Percentiles rank a stretch among this genome's conserved stretches.
Conservation (phyloP, 2,797 vertebrate species). For the Bradypodion pumilum region DNA sequence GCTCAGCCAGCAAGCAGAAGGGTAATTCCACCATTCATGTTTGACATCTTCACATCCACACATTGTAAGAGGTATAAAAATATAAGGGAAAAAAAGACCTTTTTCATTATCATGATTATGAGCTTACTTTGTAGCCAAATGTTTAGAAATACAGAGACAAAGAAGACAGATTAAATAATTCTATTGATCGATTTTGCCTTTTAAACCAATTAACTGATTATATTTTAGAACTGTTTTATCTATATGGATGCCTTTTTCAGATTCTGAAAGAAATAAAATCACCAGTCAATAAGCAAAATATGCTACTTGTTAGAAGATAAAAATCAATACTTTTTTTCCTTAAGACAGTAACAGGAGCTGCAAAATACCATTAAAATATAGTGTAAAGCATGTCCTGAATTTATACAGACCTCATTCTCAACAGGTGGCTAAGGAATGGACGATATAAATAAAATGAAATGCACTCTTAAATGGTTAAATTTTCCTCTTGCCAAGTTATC, state of each 20-base stretch:
- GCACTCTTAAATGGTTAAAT: background rate
- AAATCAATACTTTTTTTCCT: background rate
- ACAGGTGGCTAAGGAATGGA: background rate
- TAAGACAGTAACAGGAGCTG: background rate
- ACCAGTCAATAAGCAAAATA: background rate
- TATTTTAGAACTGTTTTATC: background rate
- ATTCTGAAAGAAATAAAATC: background rate
- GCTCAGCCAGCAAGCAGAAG: fast-evolving
- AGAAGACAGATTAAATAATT: background rate
- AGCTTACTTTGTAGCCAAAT: background rate
- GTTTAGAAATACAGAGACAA: background rate
- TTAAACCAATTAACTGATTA: background rate
- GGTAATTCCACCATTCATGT: background rate
- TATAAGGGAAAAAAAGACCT: background rate
- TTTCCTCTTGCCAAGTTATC: background rate
- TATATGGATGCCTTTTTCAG: background rate
- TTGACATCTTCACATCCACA: background rate
- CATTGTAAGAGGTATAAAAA: background rate
- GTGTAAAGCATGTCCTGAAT: background rate
- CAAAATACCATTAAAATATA: background rate
- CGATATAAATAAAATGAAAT: background rate
- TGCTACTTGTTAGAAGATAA: background rate
- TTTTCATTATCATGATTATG: background rate
- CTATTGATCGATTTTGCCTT: background rate
- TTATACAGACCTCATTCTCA: background rate